phyloP scores from a whole-genome alignment of 2,797 vertebrate species.

The Linurgus olivaceus region DNA sequence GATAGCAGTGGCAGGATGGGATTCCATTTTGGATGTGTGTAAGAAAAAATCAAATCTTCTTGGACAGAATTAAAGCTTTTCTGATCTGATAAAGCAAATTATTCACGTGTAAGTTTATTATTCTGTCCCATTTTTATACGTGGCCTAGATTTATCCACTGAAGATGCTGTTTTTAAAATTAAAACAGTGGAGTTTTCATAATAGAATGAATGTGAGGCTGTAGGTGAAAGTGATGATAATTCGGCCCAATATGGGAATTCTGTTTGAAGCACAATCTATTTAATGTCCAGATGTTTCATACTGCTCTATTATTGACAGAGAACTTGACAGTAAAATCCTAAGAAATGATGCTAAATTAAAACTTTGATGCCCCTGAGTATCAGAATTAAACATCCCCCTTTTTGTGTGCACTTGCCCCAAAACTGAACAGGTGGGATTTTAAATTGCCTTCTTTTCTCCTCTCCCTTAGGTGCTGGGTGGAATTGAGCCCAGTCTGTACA shows the following conservation, averaged over 20 bases:
- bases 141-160: not conserved
- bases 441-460: not conserved
- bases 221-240: not conserved
- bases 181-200: not conserved
- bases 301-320: not conserved
- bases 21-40: not conserved
- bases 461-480: conserved; percentile 89
- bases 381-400: not conserved
- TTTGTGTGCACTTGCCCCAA: not conserved
- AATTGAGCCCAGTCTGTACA: conserved; percentile 85
- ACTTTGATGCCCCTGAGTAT: not conserved
- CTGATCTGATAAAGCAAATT: not conserved
- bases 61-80: not conserved
- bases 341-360: not conserved
- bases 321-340: not conserved
- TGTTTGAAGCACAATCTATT: not conserved
- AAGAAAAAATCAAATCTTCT: not conserved
- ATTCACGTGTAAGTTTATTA: not conserved
- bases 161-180: not conserved
- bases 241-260: not conserved
- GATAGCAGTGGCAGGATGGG: not conserved
- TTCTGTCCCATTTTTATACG: not conserved
- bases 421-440: not conserved
- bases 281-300: not conserved
- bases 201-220: not conserved